A percentile compares a stretch with the other conserved stretches of the same genome.
These are phyloP conservation scores for Caerostris extrusa DNA, from an alignment of 1,140 invertebrate genomes.

Conservation along the genomic window DNA sequence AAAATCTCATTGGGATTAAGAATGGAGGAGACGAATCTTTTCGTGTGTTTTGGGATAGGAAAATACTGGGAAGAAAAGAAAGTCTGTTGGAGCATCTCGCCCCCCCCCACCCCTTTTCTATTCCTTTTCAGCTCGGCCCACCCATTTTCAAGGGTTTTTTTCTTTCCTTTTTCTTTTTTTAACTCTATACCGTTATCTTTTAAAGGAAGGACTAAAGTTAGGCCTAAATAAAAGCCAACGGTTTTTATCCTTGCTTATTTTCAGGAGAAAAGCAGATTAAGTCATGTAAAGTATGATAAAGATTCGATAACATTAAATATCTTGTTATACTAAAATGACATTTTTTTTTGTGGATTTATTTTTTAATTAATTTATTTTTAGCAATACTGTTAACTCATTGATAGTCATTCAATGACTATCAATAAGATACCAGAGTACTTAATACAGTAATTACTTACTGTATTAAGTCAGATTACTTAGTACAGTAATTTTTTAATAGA, in stretches of 20 bases:
- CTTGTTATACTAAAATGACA: too few relatives aligned
- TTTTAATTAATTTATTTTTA: too few relatives aligned
- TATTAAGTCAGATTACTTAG: too few relatives aligned
- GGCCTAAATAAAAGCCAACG: constrained; percentile 49
- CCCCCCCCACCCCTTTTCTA: background rate
- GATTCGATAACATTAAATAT: background rate
- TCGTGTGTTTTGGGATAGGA: constrained; percentile 27
- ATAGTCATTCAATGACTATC: too few relatives aligned
- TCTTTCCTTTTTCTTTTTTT: background rate
- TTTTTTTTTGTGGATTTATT: too few relatives aligned
- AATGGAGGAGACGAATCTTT: constrained; percentile 66
- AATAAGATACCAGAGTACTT: too few relatives aligned
- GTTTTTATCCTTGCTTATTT: background rate
- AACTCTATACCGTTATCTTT: constrained; percentile 19
- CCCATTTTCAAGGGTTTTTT: background rate
- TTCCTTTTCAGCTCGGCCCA: constrained; percentile 49
- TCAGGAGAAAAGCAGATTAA: background rate
- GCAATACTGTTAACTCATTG: too few relatives aligned
- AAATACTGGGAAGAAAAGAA: constrained; percentile 2
- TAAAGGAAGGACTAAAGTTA: constrained; percentile 45
- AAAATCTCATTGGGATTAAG: constrained; percentile 68
- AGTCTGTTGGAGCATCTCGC: constrained; percentile 26
- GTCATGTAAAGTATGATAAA: background rate
- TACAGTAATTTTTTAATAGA: too few relatives aligned
- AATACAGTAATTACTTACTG: too few relatives aligned